A percentile compares a stretch with the other conserved stretches of the same genome.
phyloP scores from a whole-genome alignment of 2,797 vertebrate species.

The Acanthornis magna region DNA sequence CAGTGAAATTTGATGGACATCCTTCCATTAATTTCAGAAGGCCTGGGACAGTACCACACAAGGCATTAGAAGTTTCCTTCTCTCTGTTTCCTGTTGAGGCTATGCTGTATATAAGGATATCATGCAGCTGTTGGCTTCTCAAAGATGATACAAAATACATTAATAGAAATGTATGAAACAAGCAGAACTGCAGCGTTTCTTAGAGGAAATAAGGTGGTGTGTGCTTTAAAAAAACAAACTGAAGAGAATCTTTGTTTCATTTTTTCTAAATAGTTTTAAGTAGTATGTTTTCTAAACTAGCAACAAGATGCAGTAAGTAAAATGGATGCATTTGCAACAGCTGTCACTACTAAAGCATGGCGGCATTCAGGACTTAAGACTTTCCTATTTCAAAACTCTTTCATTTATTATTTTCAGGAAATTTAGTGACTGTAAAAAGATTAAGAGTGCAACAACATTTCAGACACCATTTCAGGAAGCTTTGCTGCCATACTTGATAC shows the following conservation, averaged over 20 bases:
- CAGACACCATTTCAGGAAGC: neutral
- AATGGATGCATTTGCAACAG: neutral
- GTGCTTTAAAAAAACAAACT: neutral
- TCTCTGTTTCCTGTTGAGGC: neutral
- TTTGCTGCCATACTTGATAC: neutral
- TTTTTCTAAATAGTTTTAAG: neutral
- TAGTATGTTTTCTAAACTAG: neutral
- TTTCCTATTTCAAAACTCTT: neutral
- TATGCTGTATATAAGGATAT: neutral
- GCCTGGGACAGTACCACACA: neutral
- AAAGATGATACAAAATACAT: neutral
- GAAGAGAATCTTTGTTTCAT: neutral
- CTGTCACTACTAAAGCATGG: neutral
- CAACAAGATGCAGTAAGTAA: neutral
- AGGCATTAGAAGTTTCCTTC: neutral
- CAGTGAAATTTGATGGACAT: neutral
- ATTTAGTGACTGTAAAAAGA: neutral
- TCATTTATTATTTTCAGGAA: neutral
- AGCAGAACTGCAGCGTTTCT: neutral
- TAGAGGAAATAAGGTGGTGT: neutral
- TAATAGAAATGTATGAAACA: neutral
- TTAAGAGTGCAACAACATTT: neutral
- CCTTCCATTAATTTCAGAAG: neutral
- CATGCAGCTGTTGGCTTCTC: neutral
- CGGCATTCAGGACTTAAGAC: neutral